phyloP scores from a whole-genome alignment of 1,140 invertebrate genomes.

The Andrena cerasifolii region DNA sequence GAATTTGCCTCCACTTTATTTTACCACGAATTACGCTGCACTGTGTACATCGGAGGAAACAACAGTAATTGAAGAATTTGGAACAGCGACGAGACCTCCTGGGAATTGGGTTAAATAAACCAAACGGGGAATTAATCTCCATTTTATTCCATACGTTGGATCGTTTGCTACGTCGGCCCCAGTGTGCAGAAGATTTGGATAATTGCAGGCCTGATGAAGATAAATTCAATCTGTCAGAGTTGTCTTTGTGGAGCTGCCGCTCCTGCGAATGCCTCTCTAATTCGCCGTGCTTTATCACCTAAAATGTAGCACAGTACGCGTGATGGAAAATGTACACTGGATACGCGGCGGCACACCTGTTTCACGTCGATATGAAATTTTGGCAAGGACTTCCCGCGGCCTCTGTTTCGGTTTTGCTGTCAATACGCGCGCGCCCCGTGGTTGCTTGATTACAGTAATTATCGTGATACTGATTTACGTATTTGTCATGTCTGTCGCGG shows the following conservation, averaged over 20 bases:
- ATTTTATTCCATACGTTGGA: neutral
- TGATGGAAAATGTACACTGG: neutral
- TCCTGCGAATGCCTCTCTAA: constrained; percentile 13
- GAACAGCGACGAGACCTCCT: neutral
- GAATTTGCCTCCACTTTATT: too few species aligned
- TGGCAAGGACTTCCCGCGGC: constrained; percentile 19
- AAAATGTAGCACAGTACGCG: constrained; percentile 1
- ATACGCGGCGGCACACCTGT: neutral
- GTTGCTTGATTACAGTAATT: constrained; percentile 56
- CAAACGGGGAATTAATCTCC: neutral
- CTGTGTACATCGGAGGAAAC: neutral
- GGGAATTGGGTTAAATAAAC: neutral
- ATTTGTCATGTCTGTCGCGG: constrained; percentile 54
- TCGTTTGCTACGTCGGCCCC: neutral
- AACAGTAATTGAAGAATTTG: neutral
- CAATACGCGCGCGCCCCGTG: constrained; percentile 23
- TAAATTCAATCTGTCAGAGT: constrained; percentile 22
- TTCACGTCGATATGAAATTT: constrained; percentile 19
- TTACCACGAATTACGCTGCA: neutral
- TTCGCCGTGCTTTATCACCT: constrained; percentile 23
- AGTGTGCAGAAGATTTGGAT: neutral
- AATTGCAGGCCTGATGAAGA: neutral
- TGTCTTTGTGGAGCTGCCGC: constrained; percentile 10
- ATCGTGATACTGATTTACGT: constrained; percentile 63
- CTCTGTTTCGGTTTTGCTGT: constrained; percentile 11